phyloP scores from a whole-genome alignment of 2,888 invertebrate species.

The Arge pagana region DNA sequence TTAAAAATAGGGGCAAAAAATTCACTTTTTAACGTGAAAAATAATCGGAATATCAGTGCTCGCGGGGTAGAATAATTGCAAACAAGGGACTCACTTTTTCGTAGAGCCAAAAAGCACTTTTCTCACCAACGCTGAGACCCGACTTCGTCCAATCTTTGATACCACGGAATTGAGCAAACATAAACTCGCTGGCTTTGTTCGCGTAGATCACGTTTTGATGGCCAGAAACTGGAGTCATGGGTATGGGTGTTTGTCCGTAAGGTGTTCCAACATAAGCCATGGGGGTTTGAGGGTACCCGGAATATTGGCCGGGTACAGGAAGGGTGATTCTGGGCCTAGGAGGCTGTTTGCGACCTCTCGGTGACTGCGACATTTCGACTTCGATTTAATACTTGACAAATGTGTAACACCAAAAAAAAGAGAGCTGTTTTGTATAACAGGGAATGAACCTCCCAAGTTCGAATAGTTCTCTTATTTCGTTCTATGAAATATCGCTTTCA shows the following conservation, averaged over 20 bases:
- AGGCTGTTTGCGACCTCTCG: conserved; percentile 38
- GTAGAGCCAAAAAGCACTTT: conserved; percentile 79
- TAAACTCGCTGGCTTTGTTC: conserved; percentile 75
- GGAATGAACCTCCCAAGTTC: too few species aligned
- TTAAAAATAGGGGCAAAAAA: too few species aligned
- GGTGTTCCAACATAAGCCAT: conserved; percentile 46
- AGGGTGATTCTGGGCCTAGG: conserved; percentile 50
- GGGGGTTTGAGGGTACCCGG: conserved; percentile 47
- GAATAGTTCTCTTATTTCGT: too few species aligned
- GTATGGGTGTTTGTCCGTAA: conserved; percentile 51
- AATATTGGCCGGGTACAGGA: conserved; percentile 50
- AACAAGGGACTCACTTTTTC: conserved; percentile 71
- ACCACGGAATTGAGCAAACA: conserved; percentile 79
- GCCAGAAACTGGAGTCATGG: conserved; percentile 54
- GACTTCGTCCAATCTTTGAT: conserved; percentile 80
- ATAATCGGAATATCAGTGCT: too few species aligned
- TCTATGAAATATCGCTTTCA: too few species aligned
- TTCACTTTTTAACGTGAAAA: too few species aligned
- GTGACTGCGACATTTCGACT: conserved; percentile 43
- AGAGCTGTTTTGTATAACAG: too few species aligned
- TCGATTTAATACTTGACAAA: neutral
- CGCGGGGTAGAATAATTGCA: too few species aligned
- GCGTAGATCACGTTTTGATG: conserved; percentile 61
- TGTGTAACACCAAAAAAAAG: neutral
- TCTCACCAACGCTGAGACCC: conserved; percentile 83